phyloP scores from a whole-genome alignment of 2,113 vertebrate genomes.

The Melanerpes aurifrons region DNA sequence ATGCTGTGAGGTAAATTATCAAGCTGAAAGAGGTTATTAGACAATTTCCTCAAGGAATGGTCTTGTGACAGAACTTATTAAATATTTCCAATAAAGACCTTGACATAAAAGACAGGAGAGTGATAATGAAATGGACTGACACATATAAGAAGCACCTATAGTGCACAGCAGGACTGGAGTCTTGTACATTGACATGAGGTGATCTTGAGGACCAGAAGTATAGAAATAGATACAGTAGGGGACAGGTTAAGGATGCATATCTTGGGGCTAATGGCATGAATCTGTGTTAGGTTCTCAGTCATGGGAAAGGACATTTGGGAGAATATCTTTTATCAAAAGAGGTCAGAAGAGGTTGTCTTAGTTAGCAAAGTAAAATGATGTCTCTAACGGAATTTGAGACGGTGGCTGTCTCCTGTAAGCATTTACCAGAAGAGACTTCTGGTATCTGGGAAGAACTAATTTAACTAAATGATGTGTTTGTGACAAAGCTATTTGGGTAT shows the following conservation, averaged over 20 bases:
- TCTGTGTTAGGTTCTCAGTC: background rate
- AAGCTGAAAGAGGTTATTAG: constrained; percentile 14
- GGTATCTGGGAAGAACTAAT: background rate
- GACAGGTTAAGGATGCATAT: background rate
- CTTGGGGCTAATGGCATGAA: background rate
- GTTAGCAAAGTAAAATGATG: background rate
- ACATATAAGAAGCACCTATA: background rate
- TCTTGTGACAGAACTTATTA: constrained; percentile 3
- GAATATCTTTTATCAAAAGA: background rate
- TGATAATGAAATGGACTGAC: background rate
- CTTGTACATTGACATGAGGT: background rate
- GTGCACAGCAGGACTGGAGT: background rate
- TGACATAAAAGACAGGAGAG: background rate
- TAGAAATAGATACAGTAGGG: background rate
- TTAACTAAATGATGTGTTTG: background rate
- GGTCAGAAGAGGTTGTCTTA: background rate
- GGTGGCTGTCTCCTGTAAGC: rapidly evolving
- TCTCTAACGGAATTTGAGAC: background rate
- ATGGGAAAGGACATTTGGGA: background rate
- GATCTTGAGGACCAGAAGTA: background rate
- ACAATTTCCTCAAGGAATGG: constrained; percentile 30
- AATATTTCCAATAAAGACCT: constrained; percentile 9
- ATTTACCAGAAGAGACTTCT: background rate
- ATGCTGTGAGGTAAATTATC: constrained; percentile 29
- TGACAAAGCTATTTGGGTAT: background rate